Base-by-base conservation (phyloP, 2,797 vertebrate genomes). In the Poeciliopsis turneri region DNA sequence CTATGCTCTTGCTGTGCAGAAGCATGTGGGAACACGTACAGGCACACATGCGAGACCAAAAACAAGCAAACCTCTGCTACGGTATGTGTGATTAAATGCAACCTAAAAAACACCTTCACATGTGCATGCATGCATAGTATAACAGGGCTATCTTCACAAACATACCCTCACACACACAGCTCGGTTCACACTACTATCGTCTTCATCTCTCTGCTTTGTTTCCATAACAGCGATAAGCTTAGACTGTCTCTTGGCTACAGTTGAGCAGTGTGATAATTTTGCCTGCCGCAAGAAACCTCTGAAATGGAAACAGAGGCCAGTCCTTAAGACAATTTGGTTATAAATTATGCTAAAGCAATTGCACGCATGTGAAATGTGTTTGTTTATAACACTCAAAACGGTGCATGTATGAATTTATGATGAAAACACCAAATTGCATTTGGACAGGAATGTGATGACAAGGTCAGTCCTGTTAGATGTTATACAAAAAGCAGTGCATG, bases 1-100 rank as follows among this genome's bases (percentile, higher is more conserved):
- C 85, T 71, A 73, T 82, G 81, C 43, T 15, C 82, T 77, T 81
- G 72, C 75, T 66, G 69, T 77, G 69, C 57, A 73, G 55, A 61
- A 57, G 57, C 55, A 64, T 77, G 74, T 61, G 59, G 39, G 5
- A 23, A 45, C 36, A 74, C 51, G 64, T 76, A 30, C 47, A 61
- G 47, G 66, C 53, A 70, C 41, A 81, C n/a, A 47, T 10, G 55
- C 23, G 33, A 69, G 78, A 18, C 66, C n/a, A 78, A 77, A 78
- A 57, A 30, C 53, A 75, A 77, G 76, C 74, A 74, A 30, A 45
- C 72, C 76, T 80, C 45, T 53, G 49, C 39, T 75, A 59, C 46
- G 23, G 68, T 28, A 82, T 28, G 55, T 72, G 72, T 11, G 64
- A 71, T 69, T 75, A 80, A 81, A 69, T 0, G 25, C 30, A 68